Percentiles rank a stretch among this genome's conserved stretches.
Conservation (phyloP, 2,888 invertebrate genomes). For the Oscheius sp. region DNA sequence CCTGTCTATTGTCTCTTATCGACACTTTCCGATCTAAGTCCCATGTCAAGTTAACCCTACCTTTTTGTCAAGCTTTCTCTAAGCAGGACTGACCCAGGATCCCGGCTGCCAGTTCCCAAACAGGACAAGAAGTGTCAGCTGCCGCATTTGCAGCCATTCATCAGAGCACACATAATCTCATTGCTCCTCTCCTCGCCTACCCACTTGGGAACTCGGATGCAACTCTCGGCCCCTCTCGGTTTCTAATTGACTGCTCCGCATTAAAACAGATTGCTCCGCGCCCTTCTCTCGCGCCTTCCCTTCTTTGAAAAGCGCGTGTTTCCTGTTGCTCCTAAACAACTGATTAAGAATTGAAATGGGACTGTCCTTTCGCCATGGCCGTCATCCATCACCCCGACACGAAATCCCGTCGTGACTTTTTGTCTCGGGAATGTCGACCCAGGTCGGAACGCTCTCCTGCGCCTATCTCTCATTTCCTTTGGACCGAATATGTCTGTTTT, state of each 20-base stretch:
- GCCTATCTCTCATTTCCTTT: background rate
- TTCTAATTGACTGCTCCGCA: constrained; percentile 33
- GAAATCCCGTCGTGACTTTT: constrained; percentile 30
- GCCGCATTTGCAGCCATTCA: no score
- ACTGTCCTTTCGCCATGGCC: constrained; percentile 7
- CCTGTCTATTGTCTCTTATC: no score
- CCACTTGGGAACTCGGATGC: constrained; percentile 1
- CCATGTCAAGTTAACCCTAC: no score
- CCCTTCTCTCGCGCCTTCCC: background rate
- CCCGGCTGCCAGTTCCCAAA: no score
- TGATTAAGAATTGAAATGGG: background rate
- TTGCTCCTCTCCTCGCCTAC: constrained; percentile 1
- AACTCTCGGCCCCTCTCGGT: constrained; percentile 13
- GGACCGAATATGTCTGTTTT: background rate
- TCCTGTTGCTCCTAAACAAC: background rate
- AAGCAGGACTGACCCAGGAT: no score
- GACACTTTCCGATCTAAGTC: no score
- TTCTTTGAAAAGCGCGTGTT: background rate
- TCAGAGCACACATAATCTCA: constrained; percentile 21
- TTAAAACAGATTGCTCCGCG: constrained; percentile 23
- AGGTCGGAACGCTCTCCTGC: background rate
- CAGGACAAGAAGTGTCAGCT: no score
- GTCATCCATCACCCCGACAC: constrained; percentile 25
- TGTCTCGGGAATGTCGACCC: background rate
- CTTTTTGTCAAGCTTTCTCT: no score